Percentiles rank a stretch among this genome's conserved stretches.
phyloP scores from a whole-genome alignment of 2,797 vertebrate species.

The Pelodytes ibericus region DNA sequence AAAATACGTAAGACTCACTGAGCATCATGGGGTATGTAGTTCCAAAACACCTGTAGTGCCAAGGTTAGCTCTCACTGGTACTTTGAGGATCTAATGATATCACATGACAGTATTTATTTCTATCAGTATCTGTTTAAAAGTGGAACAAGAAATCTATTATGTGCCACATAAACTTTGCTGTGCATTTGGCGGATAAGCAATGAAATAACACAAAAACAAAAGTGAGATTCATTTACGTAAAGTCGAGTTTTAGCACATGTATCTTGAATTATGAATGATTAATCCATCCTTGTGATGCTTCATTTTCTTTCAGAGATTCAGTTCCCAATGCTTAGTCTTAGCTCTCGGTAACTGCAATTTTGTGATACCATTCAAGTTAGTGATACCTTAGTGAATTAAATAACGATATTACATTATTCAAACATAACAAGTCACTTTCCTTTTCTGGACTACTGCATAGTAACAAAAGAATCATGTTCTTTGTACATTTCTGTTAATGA shows the following conservation, averaged over 20 bases:
- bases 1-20: too few species aligned
- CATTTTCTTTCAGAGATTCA: neutral
- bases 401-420: neutral
- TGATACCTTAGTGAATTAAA: slow-evolving; percentile 6
- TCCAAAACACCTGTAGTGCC: too few species aligned
- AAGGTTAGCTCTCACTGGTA: too few species aligned
- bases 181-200: neutral
- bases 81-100: too few species aligned
- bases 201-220: neutral
- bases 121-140: too few species aligned
- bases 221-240: neutral
- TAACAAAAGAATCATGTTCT: neutral
- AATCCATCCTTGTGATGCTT: neutral
- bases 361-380: neutral
- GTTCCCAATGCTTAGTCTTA: neutral
- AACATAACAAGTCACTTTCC: neutral
- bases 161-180: too few species aligned
- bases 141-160: too few species aligned
- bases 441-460: neutral
- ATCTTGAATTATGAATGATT: slow-evolving; percentile 8
- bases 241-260: neutral
- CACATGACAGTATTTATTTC: too few species aligned
- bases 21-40: too few species aligned
- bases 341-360: neutral
- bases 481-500: too few species aligned